Evolutionary conservation across 1,140 invertebrate genomes (phyloP).

Genomic region (Anastatus disparis): DNA sequence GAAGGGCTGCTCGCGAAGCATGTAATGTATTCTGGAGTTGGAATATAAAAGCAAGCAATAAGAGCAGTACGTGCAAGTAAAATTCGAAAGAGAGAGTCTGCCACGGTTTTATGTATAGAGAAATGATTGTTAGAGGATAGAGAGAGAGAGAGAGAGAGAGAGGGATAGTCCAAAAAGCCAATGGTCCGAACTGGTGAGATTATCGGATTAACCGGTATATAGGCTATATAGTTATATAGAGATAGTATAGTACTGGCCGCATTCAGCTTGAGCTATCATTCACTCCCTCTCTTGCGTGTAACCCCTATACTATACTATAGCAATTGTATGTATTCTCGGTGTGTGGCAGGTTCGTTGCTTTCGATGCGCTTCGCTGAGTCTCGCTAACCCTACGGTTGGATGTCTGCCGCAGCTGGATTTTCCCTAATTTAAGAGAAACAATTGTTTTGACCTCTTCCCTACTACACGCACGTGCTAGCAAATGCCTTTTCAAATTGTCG

Average conservation of each 20-base stretch:
- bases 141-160: slow-evolving; percentile 21
- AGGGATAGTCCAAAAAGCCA: slow-evolving; percentile 40
- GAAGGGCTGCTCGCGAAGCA: too few species aligned
- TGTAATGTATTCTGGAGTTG: too few species aligned
- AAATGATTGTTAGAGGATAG: too few species aligned
- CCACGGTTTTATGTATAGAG: too few species aligned
- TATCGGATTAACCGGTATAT: slow-evolving; percentile 55
- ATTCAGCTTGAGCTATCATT: slow-evolving; percentile 44
- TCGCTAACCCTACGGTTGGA: neutral
- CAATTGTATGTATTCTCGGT: too few species aligned
- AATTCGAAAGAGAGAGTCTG: neutral
- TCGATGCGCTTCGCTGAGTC: neutral
- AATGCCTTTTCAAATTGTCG: too few species aligned
- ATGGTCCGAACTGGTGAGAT: slow-evolving; percentile 53
- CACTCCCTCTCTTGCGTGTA: slow-evolving; percentile 24
- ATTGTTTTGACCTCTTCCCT: slow-evolving; percentile 26
- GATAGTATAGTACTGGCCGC: neutral
- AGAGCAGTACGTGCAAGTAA: neutral
- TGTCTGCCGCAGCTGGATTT: slow-evolving; percentile 34
- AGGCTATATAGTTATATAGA: slow-evolving; percentile 2
- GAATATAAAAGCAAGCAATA: neutral
- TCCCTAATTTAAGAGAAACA: slow-evolving; percentile 39
- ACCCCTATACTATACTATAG: neutral
- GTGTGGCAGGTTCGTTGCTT: too few species aligned
- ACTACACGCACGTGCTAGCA: too few species aligned